These are phyloP conservation scores for Siphlonurus alternatus DNA, from an alignment of 2,888 invertebrate species.

Conservation along the genomic window DNA sequence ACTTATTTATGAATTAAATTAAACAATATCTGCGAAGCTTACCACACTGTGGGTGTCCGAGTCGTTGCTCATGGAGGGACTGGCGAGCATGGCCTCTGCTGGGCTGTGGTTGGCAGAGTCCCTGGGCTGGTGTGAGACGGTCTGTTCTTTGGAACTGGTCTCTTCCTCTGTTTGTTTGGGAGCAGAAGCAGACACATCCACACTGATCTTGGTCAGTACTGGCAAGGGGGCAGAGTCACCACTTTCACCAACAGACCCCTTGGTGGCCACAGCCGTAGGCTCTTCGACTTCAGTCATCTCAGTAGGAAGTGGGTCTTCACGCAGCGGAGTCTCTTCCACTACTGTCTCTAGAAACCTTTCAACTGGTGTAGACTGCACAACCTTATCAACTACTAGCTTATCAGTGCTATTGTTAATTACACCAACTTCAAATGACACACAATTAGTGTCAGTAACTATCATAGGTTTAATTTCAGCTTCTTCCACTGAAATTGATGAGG, in stretches of 20 bases:
- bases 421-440: too few species aligned
- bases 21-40: too few species aligned
- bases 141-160: neutral
- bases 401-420: too few species aligned
- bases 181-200: neutral
- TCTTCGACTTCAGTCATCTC: constrained; percentile 21
- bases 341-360: neutral
- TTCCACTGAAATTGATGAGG: too few species aligned
- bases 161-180: too few species aligned
- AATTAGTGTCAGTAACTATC: too few species aligned
- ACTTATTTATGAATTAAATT: too few species aligned
- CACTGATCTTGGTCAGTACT: neutral
- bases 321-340: neutral
- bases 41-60: constrained; percentile 54
- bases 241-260: constrained; percentile 19
- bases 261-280: constrained; percentile 25
- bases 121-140: constrained; percentile 8
- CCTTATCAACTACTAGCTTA: too few species aligned
- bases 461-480: too few species aligned
- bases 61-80: constrained; percentile 48
- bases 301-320: neutral
- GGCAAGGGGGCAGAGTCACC: neutral
- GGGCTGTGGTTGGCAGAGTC: constrained; percentile 68
- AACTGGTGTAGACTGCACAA: too few species aligned
- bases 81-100: constrained; percentile 49